These are phyloP conservation scores for Hylaeus anthracinus DNA, from an alignment of 1,140 invertebrate species.

Conservation along the genomic window DNA sequence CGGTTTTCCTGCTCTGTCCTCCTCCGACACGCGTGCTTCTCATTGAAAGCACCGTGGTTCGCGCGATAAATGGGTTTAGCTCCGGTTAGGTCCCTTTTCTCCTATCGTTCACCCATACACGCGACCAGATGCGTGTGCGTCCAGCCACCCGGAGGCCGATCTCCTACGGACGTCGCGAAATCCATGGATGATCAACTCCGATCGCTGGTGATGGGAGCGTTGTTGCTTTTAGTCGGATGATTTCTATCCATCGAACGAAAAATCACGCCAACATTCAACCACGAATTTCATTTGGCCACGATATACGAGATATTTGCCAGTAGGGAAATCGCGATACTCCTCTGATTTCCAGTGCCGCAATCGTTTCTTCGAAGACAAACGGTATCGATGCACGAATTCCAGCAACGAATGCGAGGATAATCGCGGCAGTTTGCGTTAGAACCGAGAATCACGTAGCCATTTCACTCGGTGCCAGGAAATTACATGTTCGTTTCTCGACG, in stretches of 20 bases:
- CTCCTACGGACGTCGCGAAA: slow-evolving; percentile 50
- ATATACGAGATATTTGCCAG: no score
- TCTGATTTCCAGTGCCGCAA: no score
- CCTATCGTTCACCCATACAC: slow-evolving; percentile 56
- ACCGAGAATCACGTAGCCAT: no score
- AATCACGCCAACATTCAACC: no score
- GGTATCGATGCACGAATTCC: no score
- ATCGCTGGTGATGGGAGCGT: neutral
- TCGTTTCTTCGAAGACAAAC: no score
- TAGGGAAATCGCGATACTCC: no score
- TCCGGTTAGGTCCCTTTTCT: slow-evolving; percentile 70
- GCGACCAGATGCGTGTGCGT: slow-evolving; percentile 22
- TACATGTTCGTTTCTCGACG: neutral
- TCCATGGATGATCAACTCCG: slow-evolving; percentile 17
- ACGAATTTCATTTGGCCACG: no score
- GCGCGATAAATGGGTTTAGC: slow-evolving; percentile 67
- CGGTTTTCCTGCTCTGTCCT: slow-evolving; percentile 50
- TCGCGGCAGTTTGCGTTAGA: no score
- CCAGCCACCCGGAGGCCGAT: slow-evolving; percentile 34
- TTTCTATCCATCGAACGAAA: no score
- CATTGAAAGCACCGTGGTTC: slow-evolving; percentile 53
- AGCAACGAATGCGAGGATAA: no score
- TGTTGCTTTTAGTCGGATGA: neutral
- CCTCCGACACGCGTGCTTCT: slow-evolving; percentile 39
- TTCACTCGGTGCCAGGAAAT: neutral